phyloP scores from a whole-genome alignment of 1,140 invertebrate species.

The Aphelenchoides fujianensis region DNA sequence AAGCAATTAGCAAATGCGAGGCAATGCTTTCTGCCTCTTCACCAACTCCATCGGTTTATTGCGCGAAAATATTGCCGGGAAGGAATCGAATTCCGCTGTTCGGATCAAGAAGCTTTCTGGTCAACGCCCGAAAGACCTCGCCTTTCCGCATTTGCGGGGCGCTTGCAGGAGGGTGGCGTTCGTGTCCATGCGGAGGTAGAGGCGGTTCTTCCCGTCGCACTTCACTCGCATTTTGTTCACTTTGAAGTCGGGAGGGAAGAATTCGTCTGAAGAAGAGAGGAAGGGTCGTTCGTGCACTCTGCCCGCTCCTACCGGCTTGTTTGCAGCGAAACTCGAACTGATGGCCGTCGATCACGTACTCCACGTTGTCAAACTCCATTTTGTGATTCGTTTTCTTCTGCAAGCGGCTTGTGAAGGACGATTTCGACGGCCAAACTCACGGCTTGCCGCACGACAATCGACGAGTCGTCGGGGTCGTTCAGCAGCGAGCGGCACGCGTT shows the following conservation, averaged over 20 bases:
- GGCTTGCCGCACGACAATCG: background rate
- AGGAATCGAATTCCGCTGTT: too few relatives aligned
- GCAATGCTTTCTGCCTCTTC: too few relatives aligned
- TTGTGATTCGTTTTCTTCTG: background rate
- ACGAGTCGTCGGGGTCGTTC: background rate
- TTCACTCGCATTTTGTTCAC: background rate
- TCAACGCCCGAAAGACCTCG: too few relatives aligned
- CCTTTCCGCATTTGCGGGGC: background rate
- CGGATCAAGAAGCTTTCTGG: too few relatives aligned
- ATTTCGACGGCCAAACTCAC: background rate
- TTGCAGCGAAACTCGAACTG: background rate
- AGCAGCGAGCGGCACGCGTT: background rate
- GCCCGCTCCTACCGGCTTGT: background rate
- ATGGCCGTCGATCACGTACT: slow-evolving; percentile 3
- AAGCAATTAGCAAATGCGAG: too few relatives aligned
- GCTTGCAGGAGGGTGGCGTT: background rate
- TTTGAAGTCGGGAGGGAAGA: slow-evolving; percentile 9
- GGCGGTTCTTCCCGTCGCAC: background rate
- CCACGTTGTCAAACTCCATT: slow-evolving; percentile 3
- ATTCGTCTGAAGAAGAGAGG: background rate
- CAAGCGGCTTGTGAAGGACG: background rate
- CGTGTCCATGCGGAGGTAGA: background rate
- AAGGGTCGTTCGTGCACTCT: background rate
- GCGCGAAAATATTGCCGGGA: too few relatives aligned
- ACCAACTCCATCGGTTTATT: too few relatives aligned